phyloP scores from a whole-genome alignment of 2,113 vertebrate genomes.

The Xenus cinereus region DNA sequence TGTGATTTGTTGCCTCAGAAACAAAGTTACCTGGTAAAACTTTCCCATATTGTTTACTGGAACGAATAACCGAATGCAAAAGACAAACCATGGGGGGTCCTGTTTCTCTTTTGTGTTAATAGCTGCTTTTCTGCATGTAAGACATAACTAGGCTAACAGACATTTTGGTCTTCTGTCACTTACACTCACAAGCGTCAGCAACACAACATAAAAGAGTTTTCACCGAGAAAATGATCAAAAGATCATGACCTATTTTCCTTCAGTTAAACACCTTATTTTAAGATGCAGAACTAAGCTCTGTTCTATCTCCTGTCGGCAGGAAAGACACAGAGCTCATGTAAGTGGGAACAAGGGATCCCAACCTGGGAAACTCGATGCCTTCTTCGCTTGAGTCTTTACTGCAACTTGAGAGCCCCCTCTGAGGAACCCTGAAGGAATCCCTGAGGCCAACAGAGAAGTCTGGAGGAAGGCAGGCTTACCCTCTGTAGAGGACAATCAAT shows the following conservation, averaged over 20 bases:
- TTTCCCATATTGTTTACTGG: background rate
- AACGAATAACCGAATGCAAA: conserved; percentile 2
- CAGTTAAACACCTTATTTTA: conserved; percentile 3
- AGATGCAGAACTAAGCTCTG: background rate
- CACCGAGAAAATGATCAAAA: background rate
- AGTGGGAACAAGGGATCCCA: background rate
- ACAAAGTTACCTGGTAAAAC: conserved; percentile 22
- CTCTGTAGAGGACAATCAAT: fast-evolving
- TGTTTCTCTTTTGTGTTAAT: background rate
- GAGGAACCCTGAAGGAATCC: background rate
- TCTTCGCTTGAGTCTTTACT: background rate
- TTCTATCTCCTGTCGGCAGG: background rate
- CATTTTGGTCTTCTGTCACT: conserved; percentile 24
- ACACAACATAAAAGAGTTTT: conserved; percentile 9
- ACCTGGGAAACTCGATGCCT: background rate
- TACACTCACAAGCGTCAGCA: background rate
- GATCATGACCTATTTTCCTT: conserved; percentile 39
- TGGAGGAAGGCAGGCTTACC: background rate
- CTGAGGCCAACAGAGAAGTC: background rate
- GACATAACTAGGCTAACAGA: conserved; percentile 38
- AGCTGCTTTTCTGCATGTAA: conserved; percentile 16
- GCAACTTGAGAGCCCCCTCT: background rate
- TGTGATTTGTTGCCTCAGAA: conserved; percentile 35
- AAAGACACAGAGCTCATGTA: background rate
- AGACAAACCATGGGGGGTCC: background rate